Evolutionary conservation across 1,140 invertebrate genomes (phyloP).

Genomic region (Lordiphosa clarofinis): DNA sequence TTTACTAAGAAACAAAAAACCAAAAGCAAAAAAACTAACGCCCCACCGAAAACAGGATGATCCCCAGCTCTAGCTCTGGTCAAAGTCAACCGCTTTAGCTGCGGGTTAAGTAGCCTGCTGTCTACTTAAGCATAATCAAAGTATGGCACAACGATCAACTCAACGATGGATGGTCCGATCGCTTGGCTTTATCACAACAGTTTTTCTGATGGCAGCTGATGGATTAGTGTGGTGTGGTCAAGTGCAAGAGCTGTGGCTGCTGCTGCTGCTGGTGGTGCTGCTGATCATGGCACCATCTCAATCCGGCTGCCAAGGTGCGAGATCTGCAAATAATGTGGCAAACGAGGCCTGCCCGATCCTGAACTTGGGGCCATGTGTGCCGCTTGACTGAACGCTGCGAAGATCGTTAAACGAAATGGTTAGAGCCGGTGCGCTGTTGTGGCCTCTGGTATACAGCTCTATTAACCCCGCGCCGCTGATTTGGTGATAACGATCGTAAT

Average conservation of each 20-base stretch:
- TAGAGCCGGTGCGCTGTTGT: slow-evolving; percentile 1
- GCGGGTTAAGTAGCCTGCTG: slow-evolving; percentile 72
- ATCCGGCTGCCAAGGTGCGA: slow-evolving; percentile 51
- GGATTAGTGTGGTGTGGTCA: slow-evolving; percentile 68
- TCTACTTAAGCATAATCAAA: slow-evolving; percentile 74
- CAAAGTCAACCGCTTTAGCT: slow-evolving; percentile 77
- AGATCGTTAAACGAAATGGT: slow-evolving; percentile 38
- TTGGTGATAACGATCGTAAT: slow-evolving; percentile 77
- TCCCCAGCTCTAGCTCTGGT: slow-evolving; percentile 25
- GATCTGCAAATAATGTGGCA: slow-evolving; percentile 71
- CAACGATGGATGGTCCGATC: slow-evolving; percentile 18
- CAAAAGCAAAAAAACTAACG: slow-evolving; percentile 34
- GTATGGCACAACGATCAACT: slow-evolving; percentile 34
- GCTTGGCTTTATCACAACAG: slow-evolving; percentile 59
- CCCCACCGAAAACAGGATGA: slow-evolving; percentile 47
- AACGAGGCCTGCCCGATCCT: slow-evolving; percentile 18
- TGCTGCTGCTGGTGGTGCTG: not conserved
- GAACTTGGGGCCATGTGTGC: slow-evolving; percentile 51
- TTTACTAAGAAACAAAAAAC: slow-evolving; percentile 53
- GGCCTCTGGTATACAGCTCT: slow-evolving; percentile 49
- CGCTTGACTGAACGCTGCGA: slow-evolving; percentile 20
- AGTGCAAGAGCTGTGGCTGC: slow-evolving; percentile 49
- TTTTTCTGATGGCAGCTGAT: slow-evolving; percentile 34
- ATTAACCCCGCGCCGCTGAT: slow-evolving; percentile 67
- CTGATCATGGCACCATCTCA: too few relatives aligned